Conservation (phyloP, 1,140 invertebrate genomes). For the Halesus radiatus region DNA sequence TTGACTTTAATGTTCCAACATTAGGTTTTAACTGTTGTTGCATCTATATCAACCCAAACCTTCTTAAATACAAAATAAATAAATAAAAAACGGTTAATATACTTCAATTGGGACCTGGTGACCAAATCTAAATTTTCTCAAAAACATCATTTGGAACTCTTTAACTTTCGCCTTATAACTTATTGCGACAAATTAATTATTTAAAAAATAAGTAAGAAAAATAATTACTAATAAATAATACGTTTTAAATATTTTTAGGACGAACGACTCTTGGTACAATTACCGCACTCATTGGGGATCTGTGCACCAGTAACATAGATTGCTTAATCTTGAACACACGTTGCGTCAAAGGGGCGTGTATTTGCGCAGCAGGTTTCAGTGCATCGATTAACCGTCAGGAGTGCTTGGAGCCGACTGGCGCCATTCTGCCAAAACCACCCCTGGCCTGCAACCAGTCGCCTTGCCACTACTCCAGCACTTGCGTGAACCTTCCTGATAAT, state of each 20-base stretch:
- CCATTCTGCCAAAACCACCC: conserved; percentile 70
- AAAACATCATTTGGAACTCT: too few species aligned
- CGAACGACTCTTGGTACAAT: conserved; percentile 78
- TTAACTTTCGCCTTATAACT: too few species aligned
- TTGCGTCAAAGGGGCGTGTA: conserved; percentile 80
- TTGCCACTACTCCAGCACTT: conserved; percentile 83
- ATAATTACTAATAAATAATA: too few species aligned
- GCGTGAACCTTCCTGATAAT: conserved; percentile 78
- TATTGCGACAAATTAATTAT: too few species aligned
- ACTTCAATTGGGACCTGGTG: too few species aligned
- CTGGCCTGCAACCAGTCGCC: conserved; percentile 80
- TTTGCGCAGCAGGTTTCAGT: conserved; percentile 76
- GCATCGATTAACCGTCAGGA: conserved; percentile 79
- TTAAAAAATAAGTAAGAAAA: too few species aligned
- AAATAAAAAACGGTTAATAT: too few species aligned
- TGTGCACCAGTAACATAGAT: conserved; percentile 79
- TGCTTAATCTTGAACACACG: conserved; percentile 79
- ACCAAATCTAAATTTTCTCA: too few species aligned
- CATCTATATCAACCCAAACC: too few species aligned
- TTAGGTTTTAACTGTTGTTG: too few species aligned
- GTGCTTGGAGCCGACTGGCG: conserved; percentile 65
- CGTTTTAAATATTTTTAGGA: not conserved
- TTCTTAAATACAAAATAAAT: too few species aligned
- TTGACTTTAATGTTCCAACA: too few species aligned
- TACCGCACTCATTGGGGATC: conserved; percentile 81